Evolutionary conservation across 1,140 invertebrate genomes (phyloP).

Genomic region (Drosophila ficusphila): DNA sequence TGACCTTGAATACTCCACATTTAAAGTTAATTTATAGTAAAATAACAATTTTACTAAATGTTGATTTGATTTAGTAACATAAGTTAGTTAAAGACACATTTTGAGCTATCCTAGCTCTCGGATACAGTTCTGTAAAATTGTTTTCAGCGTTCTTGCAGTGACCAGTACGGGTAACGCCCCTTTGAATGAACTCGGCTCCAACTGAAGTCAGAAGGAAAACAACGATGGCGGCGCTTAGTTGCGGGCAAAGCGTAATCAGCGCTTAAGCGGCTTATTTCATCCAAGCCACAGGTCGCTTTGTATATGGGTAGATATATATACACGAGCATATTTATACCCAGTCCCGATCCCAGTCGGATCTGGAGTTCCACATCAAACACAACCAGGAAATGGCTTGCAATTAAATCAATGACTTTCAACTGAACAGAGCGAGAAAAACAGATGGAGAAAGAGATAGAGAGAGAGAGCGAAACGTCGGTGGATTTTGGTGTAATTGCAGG

Average conservation of each 20-base stretch:
- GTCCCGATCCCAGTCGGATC: conserved; percentile 18
- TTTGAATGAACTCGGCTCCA: conserved; percentile 48
- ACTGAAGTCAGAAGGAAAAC: conserved; percentile 17
- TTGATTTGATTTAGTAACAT: too few species aligned
- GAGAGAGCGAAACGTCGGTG: conserved; percentile 26
- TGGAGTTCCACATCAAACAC: conserved; percentile 74
- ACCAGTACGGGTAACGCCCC: conserved; percentile 6
- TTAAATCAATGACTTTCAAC: conserved; percentile 81
- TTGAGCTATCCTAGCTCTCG: too few species aligned
- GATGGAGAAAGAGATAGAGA: conserved; percentile 3
- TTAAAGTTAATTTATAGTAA: too few species aligned
- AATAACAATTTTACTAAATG: too few species aligned
- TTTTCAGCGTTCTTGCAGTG: conserved; percentile 5
- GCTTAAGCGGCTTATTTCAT: conserved; percentile 75
- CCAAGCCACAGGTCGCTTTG: conserved; percentile 44
- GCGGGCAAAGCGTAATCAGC: conserved; percentile 71
- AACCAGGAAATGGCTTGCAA: conserved; percentile 83
- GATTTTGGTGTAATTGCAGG: conserved; percentile 65
- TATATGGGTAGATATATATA: too few species aligned
- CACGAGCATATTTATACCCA: conserved; percentile 2
- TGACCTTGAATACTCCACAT: too few species aligned
- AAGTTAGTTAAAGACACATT: too few species aligned
- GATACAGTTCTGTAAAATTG: too few species aligned
- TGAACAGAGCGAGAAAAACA: conserved; percentile 5
- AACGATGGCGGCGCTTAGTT: conserved; percentile 62